Percentiles rank a stretch among this genome's conserved stretches.
These are phyloP conservation scores for Melanchra persicariae DNA, from an alignment of 2,888 invertebrate species.

Conservation along the genomic window DNA sequence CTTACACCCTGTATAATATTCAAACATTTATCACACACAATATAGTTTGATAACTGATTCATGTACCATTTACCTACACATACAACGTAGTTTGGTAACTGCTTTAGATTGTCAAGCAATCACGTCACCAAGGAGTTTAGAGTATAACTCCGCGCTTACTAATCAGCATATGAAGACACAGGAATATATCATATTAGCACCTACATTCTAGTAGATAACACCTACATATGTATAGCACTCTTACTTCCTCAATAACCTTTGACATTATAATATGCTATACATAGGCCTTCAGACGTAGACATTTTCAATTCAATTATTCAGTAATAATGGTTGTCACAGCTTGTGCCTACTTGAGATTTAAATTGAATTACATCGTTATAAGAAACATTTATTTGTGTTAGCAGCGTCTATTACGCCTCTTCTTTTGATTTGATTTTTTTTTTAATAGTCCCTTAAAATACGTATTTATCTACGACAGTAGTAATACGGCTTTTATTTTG, in stretches of 20 bases:
- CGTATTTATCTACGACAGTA: neutral
- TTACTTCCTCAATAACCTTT: constrained; percentile 37
- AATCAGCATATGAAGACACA: constrained; percentile 34
- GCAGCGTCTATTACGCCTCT: neutral
- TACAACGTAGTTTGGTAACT: neutral
- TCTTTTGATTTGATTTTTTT: neutral
- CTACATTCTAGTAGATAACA: neutral
- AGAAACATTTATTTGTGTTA: constrained; percentile 24
- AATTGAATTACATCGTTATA: constrained; percentile 42
- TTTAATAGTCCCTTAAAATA: neutral
- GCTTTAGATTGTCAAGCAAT: neutral
- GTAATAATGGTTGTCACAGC: constrained; percentile 42
- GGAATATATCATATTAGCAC: neutral
- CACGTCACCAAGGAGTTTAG: constrained; percentile 10
- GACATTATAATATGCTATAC: constrained; percentile 27
- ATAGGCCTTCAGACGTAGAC: constrained; percentile 7
- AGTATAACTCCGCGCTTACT: constrained; percentile 32
- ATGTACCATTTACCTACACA: neutral
- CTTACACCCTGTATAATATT: too few relatives aligned
- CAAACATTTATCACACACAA: neutral
- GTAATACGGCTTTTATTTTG: neutral
- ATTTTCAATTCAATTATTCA: constrained; percentile 52
- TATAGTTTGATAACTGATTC: too few relatives aligned
- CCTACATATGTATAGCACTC: neutral
- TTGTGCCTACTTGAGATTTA: constrained; percentile 42